Base-by-base conservation (phyloP, 2,113 vertebrate genomes). In the Mesocricetus auratus region DNA sequence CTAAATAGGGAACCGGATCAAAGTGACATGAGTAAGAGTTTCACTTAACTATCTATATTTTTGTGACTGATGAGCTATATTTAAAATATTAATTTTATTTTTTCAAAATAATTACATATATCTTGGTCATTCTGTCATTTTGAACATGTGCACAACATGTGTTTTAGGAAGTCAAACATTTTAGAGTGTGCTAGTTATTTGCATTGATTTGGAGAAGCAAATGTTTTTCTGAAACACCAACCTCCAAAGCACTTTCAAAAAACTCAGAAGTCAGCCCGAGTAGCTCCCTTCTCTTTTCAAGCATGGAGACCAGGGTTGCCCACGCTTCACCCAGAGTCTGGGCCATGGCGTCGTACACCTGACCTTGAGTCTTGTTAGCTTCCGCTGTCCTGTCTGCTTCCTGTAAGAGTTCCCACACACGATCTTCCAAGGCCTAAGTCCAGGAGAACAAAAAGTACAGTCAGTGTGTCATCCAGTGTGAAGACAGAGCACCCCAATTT, bases 261-360 rank as follows among this genome's bases (percentile, higher is more conserved):
- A 99, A 99, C 36, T 98, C 98, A 13, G 98, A 97, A 3, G 99
- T 98, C 87, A 99, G 95, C 24, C 86, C 97, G 91, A 99, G 98
- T 45, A 99, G 99, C 1, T 98, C 96, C 96, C 98, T 98, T 60
- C 99, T 98, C 89, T 98, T 99, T 94, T 99, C 98, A 26, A 99
- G 98, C 96, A 99, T 98, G 11, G 92, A 36, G 7, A 99, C 97
- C 9, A 99, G 98, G 24, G 98, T 97, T 58, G 97, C 97, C 99
- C 99, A 99, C 0, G 99, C 99, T 82, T 99, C 99, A 0, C 98
- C 99, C 95, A 99, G 98, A 0, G 99, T 99, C 1, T 97, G 86
- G 1, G 98, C 99, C 99, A 99, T 99, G 73, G 99, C 99, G 5
- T 98, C 96, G 1, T 98, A 98, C 92, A 99, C 98, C 50, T 97